Evolutionary conservation across 53 echinoderm and acorn worm genomes (phyloP), one percentile per base, ranked within the genome.

Genomic region (Apostichopus leukothele): DNA sequence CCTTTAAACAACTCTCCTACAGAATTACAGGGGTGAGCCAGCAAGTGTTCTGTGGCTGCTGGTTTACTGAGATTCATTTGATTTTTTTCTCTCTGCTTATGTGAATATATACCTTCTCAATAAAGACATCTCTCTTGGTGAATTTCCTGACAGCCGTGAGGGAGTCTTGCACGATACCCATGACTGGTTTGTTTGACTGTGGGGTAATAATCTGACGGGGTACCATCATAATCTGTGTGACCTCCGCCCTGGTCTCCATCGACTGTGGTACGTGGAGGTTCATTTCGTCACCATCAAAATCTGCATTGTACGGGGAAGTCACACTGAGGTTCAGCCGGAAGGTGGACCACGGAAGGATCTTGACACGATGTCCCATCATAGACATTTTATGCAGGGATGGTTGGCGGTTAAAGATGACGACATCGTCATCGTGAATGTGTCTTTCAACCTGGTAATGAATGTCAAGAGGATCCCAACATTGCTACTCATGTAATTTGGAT

Each of bases 151-250:
- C 90, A 39, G 96, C 99, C 53, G 93, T 92, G 20, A 99, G 93
- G 10, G 99, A 99, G 87, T 99, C 99, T 94, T 99, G 99, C 75
- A 99, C 99, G 74, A 99, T 94, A 93, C 99, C 99, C 99, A 99
- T 96, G 91, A 98, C 98, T n/a, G 95, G 95, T 74, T 94, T 91
- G 94, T 98, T 98, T 22, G 98, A 98, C 93, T 98, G 98, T 5
- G 98, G 98, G 51, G 98, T 98, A 66, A 98, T 94, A 83, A 98
- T 95, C 91, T 95, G 95, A 19, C 98, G 89, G 16, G 98, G 95
- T 76, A 98, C 98, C 95, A 95, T 95, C 93, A 95, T 98, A 86
- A 99, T 99, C 79, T 99, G 96, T 0, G 92, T 88, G 27, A 99
- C 91, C 91, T 99, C 99, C 0, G 96, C 96, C 83, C 96, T 91